Conservation (phyloP, 2,888 invertebrate species). For the Sialis lutaria region DNA sequence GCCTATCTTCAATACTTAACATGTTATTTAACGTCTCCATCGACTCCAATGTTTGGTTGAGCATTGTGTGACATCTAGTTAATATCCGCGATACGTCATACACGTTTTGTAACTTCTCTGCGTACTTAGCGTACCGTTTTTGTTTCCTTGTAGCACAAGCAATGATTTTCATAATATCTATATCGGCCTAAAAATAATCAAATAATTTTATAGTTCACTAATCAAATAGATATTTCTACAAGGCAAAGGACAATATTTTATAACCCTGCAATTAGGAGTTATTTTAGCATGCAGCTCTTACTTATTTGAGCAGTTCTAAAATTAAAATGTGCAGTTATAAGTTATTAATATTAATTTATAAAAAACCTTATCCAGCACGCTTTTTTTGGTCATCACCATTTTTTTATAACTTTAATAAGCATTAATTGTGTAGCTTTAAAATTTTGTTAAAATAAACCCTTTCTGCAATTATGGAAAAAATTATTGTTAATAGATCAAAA, state of each 20-base stretch:
- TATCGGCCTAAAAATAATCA: constrained; percentile 40
- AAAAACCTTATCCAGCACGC: too few species aligned
- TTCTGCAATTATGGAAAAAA: too few species aligned
- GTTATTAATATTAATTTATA: neutral
- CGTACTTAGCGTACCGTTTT: constrained; percentile 66
- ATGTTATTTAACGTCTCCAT: constrained; percentile 71
- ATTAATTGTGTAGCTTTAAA: too few species aligned
- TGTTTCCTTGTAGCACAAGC: constrained; percentile 60
- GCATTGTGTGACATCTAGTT: constrained; percentile 58
- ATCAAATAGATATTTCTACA: neutral
- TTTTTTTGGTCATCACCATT: too few species aligned
- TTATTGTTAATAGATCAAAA: too few species aligned
- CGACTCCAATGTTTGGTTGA: constrained; percentile 72
- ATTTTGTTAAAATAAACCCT: too few species aligned
- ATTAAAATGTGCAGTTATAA: neutral
- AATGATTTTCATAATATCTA: constrained; percentile 51
- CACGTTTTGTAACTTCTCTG: constrained; percentile 69
- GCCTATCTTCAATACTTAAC: constrained; percentile 61
- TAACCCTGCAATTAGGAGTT: neutral
- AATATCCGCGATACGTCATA: constrained; percentile 70
- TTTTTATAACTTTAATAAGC: too few species aligned
- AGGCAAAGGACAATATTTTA: neutral
- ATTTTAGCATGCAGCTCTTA: neutral
- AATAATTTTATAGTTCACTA: constrained; percentile 4
- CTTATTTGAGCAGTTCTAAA: neutral